Conservation (phyloP, 2,888 invertebrate genomes). For the Lasioglossum zephyrum region DNA sequence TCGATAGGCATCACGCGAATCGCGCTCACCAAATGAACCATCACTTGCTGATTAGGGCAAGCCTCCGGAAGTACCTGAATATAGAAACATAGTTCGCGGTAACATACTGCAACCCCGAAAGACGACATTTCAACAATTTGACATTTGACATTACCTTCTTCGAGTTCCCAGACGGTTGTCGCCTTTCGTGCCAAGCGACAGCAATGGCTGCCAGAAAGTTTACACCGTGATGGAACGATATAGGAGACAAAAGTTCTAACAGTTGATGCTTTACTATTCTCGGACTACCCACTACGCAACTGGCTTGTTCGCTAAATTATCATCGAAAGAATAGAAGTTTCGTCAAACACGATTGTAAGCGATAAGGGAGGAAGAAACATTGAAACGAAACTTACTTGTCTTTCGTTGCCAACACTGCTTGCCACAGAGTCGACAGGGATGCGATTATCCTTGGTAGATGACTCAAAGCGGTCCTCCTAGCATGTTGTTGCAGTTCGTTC, state of each 20-base stretch:
- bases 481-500: conserved; percentile 85
- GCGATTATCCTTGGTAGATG: conserved; percentile 93
- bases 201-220: conserved; percentile 93
- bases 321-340: conserved; percentile 25
- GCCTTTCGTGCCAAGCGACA: conserved; percentile 93
- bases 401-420: conserved; percentile 86
- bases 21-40: conserved; percentile 92
- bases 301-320: conserved; percentile 84
- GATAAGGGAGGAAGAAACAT: neutral
- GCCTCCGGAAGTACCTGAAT: conserved; percentile 87
- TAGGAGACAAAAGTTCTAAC: conserved; percentile 92
- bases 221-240: conserved; percentile 92
- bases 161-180: conserved; percentile 85
- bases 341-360: neutral
- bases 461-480: conserved; percentile 90
- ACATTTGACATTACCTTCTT: conserved; percentile 80
- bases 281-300: conserved; percentile 86
- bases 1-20: conserved; percentile 94
- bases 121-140: neutral
- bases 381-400: conserved; percentile 83
- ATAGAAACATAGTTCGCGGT: conserved; percentile 52
- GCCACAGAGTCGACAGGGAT: conserved; percentile 92
- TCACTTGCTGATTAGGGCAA: conserved; percentile 89
- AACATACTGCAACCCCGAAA: neutral
- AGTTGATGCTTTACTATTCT: conserved; percentile 91